These are phyloP conservation scores for Babyrousa celebensis DNA, from an alignment of 2,797 vertebrate species.

Conservation along the genomic window DNA sequence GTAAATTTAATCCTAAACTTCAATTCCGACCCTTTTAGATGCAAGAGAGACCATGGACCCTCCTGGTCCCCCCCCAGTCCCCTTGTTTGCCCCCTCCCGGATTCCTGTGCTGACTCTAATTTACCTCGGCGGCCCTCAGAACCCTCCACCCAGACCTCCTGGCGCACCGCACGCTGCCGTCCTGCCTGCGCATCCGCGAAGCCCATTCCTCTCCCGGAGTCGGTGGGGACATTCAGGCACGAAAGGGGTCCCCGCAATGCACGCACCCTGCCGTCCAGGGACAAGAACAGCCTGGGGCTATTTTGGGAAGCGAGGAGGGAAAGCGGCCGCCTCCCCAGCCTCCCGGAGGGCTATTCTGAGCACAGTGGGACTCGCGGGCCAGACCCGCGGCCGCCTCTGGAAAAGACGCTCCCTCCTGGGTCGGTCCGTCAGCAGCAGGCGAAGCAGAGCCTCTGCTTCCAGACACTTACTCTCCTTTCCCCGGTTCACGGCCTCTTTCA, in stretches of 20 bases:
- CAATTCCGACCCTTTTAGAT: neutral
- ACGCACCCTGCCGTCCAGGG: neutral
- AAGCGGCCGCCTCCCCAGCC: slow-evolving; percentile 63
- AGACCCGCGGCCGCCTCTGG: slow-evolving; percentile 51
- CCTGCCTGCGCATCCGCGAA: neutral
- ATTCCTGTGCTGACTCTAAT: slow-evolving; percentile 53
- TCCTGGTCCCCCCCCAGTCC: neutral
- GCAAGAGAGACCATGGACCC: neutral
- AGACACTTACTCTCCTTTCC: slow-evolving; percentile 14
- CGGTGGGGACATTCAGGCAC: neutral
- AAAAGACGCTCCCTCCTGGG: slow-evolving; percentile 62
- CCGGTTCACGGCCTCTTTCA: slow-evolving; percentile 74
- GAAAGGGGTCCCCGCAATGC: neutral
- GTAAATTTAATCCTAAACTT: slow-evolving; percentile 41
- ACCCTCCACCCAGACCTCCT: neutral
- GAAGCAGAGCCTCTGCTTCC: slow-evolving; percentile 26
- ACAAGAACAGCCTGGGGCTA: slow-evolving; percentile 72
- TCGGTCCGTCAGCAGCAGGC: slow-evolving; percentile 48
- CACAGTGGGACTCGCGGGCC: slow-evolving; percentile 58
- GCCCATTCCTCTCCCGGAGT: neutral
- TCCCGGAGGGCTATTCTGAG: slow-evolving; percentile 44
- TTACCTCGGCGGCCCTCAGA: slow-evolving; percentile 41
- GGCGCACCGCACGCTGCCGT: neutral
- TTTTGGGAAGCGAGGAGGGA: slow-evolving; percentile 56
- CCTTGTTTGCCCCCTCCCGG: neutral